Percentiles rank a stretch among this genome's conserved stretches.
phyloP scores from a whole-genome alignment of 2,888 invertebrate genomes.

The Ernsta delagoae region DNA sequence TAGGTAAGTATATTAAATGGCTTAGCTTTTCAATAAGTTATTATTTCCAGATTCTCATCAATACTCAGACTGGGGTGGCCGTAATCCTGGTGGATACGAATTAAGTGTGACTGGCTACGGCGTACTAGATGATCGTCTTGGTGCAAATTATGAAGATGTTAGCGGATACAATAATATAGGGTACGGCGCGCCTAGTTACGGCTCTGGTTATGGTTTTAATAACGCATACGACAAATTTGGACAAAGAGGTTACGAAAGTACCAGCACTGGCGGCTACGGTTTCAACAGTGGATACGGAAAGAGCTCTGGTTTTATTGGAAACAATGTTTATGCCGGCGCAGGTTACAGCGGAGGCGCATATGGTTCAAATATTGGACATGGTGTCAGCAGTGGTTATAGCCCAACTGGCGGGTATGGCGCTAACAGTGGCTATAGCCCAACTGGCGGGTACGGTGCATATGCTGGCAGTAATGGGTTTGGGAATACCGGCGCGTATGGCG shows the following conservation, averaged over 20 bases:
- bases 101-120: constrained; percentile 48
- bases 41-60: constrained; percentile 46
- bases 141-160: constrained; percentile 37
- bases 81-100: constrained; percentile 55
- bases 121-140: constrained; percentile 38
- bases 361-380: constrained; percentile 73
- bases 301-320: constrained; percentile 25
- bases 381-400: constrained; percentile 82
- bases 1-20: no score
- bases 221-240: constrained; percentile 39
- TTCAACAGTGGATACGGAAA: constrained; percentile 40
- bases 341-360: constrained; percentile 72
- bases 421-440: constrained; percentile 45
- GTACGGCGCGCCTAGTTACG: constrained; percentile 41
- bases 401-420: constrained; percentile 36
- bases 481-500: constrained; percentile 46
- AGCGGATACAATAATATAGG: constrained; percentile 44
- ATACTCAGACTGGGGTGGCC: constrained; percentile 67
- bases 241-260: constrained; percentile 40
- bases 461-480: constrained; percentile 46
- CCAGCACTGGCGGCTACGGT: constrained; percentile 35
- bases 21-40: no score
- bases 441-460: constrained; percentile 38
- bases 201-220: constrained; percentile 43
- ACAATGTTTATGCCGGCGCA: constrained; percentile 37